Conservation (phyloP, 2,888 invertebrate genomes). For the Zygogramma bicolorata region DNA sequence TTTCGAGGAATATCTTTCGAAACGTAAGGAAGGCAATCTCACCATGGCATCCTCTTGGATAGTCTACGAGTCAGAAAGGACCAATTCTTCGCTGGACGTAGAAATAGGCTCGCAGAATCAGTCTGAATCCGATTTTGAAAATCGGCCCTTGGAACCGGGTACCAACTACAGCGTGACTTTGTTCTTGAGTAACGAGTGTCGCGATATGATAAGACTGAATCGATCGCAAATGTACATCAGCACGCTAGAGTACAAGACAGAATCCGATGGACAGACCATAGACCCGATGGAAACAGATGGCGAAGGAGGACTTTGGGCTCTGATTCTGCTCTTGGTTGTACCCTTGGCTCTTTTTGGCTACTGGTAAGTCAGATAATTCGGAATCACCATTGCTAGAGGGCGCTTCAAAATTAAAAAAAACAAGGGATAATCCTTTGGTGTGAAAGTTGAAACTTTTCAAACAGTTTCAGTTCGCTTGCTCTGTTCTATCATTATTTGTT, state of each 20-base stretch:
- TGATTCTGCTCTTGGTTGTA: conserved; percentile 26
- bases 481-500: no score
- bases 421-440: no score
- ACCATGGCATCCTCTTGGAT: neutral
- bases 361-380: conserved; percentile 21
- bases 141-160: conserved; percentile 38
- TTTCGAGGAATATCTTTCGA: neutral
- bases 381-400: no score
- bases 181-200: conserved; percentile 38
- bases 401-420: no score
- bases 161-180: conserved; percentile 36
- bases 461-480: no score
- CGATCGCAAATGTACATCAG: neutral
- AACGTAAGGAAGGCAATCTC: neutral
- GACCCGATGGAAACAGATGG: neutral
- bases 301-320: conserved; percentile 23
- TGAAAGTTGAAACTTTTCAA: no score
- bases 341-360: conserved; percentile 1
- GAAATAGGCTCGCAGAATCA: conserved; percentile 19
- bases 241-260: no score
- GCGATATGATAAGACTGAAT: neutral
- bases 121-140: conserved; percentile 14
- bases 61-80: conserved; percentile 1
- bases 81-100: neutral
- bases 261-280: no score